Evolutionary conservation across 2,888 invertebrate species (phyloP).

Genomic region (Pollenia griseotomentosa): DNA sequence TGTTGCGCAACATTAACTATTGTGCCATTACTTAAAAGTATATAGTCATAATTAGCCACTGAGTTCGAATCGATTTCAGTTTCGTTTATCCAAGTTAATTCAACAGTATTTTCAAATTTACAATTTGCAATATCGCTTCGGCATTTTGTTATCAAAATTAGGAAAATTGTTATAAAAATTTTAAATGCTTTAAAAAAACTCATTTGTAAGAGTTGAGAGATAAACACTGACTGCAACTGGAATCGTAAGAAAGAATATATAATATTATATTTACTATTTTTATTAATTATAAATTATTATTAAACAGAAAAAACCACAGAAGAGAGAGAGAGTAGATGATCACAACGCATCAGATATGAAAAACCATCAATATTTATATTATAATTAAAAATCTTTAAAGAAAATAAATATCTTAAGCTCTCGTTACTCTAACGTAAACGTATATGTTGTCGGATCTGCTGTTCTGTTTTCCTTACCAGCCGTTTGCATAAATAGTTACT

Average conservation of each 20-base stretch:
- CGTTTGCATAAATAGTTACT: no score
- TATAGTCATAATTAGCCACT: constrained; percentile 3
- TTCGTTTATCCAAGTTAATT: neutral
- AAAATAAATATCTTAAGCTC: no score
- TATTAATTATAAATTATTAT: neutral
- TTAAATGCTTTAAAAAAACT: neutral
- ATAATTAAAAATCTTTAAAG: no score
- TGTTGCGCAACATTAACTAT: neutral
- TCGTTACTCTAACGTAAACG: no score
- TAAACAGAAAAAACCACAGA: neutral
- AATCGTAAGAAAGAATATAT: neutral
- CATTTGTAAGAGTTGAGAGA: neutral
- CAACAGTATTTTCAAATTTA: constrained; percentile 7
- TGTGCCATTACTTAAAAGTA: neutral
- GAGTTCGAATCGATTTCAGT: neutral
- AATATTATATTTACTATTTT: no score
- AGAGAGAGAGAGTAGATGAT: neutral
- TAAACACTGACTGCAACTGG: neutral
- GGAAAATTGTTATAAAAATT: neutral
- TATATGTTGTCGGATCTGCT: no score
- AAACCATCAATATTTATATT: no score
- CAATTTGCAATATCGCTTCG: constrained; percentile 42
- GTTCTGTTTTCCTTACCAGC: no score
- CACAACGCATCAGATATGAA: neutral
- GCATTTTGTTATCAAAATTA: neutral